Evolutionary conservation across 2,113 vertebrate species (phyloP).

Genomic region (Rhombomys opimus): DNA sequence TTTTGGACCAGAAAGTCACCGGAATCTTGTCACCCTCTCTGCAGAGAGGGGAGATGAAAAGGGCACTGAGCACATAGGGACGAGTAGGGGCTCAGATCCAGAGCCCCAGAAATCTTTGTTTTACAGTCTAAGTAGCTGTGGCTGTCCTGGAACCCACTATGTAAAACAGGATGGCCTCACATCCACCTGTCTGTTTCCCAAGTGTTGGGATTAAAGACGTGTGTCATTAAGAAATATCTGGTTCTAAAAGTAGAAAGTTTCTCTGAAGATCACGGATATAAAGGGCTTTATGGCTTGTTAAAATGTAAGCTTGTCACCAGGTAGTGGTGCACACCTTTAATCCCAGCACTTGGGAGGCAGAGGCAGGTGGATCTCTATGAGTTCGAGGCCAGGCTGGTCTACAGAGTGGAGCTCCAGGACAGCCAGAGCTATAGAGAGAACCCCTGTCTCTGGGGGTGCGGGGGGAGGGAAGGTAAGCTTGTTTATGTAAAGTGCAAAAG

Average conservation of each 20-base stretch:
- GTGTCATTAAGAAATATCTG: background rate
- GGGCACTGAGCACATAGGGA: background rate
- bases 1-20: background rate
- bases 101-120: background rate
- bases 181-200: background rate
- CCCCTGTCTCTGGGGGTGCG: too few relatives aligned
- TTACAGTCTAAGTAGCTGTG: background rate
- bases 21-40: background rate
- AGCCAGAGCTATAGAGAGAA: too few relatives aligned
- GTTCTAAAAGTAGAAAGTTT: constrained; percentile 30
- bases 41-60: background rate
- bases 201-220: background rate
- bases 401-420: too few relatives aligned
- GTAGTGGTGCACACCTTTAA: too few relatives aligned
- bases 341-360: too few relatives aligned
- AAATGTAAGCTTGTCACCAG: background rate
- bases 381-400: too few relatives aligned
- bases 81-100: background rate
- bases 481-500: constrained; percentile 25
- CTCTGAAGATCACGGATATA: background rate
- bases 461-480: too few relatives aligned
- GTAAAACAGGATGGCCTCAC: background rate
- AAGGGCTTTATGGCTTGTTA: constrained; percentile 30
- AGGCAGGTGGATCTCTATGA: too few relatives aligned
- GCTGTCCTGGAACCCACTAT: background rate